phyloP scores from a whole-genome alignment of 2,797 vertebrate species.

The Oophaga sylvatica region DNA sequence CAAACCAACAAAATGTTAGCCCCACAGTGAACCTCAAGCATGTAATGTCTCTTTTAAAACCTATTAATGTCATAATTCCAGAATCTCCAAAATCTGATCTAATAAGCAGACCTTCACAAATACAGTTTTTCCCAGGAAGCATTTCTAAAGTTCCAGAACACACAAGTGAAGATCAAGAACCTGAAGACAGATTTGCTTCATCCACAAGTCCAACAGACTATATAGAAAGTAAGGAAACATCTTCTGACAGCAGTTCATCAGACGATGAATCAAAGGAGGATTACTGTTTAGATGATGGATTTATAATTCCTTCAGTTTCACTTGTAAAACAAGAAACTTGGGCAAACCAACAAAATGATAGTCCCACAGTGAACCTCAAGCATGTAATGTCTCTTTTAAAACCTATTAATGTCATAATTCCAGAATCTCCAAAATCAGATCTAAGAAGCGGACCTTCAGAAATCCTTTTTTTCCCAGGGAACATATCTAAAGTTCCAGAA shows the following conservation, averaged over 20 bases:
- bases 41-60: no score
- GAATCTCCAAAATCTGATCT: no score
- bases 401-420: slow-evolving; percentile 8
- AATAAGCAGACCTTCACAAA: no score
- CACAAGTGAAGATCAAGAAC: no score
- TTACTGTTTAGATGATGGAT: slow-evolving; percentile 20
- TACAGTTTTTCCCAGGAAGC: no score
- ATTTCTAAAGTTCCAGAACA: neutral
- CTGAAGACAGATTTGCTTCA: no score
- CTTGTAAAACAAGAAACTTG: neutral
- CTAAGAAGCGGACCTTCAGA: no score
- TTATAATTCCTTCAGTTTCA: neutral
- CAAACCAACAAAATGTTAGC: neutral
- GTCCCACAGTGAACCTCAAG: slow-evolving; percentile 22
- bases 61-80: no score
- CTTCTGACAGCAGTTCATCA: slow-evolving; percentile 58
- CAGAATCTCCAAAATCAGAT: neutral
- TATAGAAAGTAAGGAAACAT: neutral
- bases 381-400: slow-evolving; percentile 8
- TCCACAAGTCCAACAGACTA: no score
- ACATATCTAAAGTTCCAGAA: no score
- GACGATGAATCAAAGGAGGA: slow-evolving; percentile 48
- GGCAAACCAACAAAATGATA: neutral
- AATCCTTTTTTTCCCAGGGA: no score
- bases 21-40: no score